phyloP scores from a whole-genome alignment of 2,888 invertebrate species.

The Chymomyza amoena region DNA sequence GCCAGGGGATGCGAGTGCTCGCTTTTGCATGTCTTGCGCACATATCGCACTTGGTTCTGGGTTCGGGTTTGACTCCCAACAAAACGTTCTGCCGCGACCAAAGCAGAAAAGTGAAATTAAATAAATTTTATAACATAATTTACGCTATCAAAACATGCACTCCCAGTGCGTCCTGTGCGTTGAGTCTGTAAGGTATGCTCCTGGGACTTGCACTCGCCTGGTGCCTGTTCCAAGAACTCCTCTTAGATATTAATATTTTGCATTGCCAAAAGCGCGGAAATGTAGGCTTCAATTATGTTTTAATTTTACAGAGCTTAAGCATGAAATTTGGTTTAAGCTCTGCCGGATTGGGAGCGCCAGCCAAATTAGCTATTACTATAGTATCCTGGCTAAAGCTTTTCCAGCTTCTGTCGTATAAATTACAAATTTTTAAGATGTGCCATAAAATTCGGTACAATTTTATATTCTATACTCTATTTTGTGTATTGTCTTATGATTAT shows the following conservation, averaged over 20 bases:
- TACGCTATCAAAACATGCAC: slow-evolving; percentile 72
- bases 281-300: slow-evolving; percentile 72
- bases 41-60: slow-evolving; percentile 12
- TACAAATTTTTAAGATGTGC: background rate
- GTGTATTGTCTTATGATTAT: background rate
- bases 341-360: slow-evolving; percentile 20
- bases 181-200: background rate
- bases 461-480: background rate
- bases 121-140: slow-evolving; percentile 73
- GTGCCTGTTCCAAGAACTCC: background rate
- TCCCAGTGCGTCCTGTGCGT: slow-evolving; percentile 8
- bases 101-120: slow-evolving; percentile 64
- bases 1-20: background rate
- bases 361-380: slow-evolving; percentile 11
- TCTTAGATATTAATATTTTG: slow-evolving; percentile 41
- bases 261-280: slow-evolving; percentile 43
- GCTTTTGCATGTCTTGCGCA: background rate
- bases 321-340: slow-evolving; percentile 58
- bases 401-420: background rate
- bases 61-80: slow-evolving; percentile 29
- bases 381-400: background rate
- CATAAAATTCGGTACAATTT: background rate
- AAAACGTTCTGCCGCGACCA: slow-evolving; percentile 48
- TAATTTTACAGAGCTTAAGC: slow-evolving; percentile 74
- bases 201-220: slow-evolving; percentile 39